Percentiles rank a stretch among this genome's conserved stretches.
phyloP scores from a whole-genome alignment of 2,113 vertebrate genomes.

The Salvelinus fontinalis region DNA sequence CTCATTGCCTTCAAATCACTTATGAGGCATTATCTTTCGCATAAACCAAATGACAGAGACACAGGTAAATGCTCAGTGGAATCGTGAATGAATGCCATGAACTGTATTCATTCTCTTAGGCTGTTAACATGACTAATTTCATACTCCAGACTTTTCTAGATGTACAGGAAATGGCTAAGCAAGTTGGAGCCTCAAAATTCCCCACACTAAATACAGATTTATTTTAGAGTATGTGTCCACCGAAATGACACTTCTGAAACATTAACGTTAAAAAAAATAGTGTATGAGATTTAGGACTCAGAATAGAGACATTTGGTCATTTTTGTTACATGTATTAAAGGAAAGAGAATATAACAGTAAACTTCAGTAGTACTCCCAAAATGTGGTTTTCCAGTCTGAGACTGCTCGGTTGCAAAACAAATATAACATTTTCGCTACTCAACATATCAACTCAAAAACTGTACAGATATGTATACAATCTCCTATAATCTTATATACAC shows the following conservation, averaged over 20 bases:
- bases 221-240: background rate
- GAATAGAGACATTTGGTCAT: background rate
- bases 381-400: background rate
- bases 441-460: slow-evolving; percentile 57
- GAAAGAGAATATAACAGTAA: background rate
- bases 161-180: too few relatives aligned
- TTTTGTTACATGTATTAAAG: background rate
- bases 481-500: slow-evolving; percentile 50
- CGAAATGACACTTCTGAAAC: background rate
- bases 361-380: background rate
- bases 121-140: too few relatives aligned
- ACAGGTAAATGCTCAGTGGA: too few relatives aligned
- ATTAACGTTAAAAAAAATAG: background rate
- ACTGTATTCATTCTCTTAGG: too few relatives aligned
- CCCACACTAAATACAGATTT: background rate
- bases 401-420: slow-evolving; percentile 15
- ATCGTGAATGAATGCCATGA: too few relatives aligned
- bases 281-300: background rate
- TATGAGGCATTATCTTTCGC: background rate
- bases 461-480: slow-evolving; percentile 67
- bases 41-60: background rate
- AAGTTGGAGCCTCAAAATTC: too few relatives aligned
- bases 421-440: slow-evolving; percentile 13
- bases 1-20: background rate
- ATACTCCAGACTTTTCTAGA: too few relatives aligned